phyloP scores from a whole-genome alignment of 2,888 invertebrate genomes.

The Plusia festucae region DNA sequence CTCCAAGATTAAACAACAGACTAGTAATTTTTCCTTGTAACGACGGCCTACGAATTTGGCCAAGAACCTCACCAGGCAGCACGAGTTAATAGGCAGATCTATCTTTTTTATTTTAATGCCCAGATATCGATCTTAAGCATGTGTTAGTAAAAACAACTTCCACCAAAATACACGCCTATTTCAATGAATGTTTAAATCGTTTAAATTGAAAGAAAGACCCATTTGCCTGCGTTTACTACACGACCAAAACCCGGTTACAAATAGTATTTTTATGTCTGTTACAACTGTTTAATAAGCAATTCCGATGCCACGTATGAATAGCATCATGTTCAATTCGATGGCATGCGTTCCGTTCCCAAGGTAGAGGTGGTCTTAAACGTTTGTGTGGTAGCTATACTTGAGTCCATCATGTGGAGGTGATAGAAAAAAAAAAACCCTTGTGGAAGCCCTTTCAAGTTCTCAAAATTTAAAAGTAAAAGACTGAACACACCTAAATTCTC shows the following conservation, averaged over 20 bases:
- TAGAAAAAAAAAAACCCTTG: too few species aligned
- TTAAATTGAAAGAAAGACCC: conserved; percentile 19
- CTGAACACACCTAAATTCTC: too few species aligned
- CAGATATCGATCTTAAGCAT: neutral
- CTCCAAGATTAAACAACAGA: too few species aligned
- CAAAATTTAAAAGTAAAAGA: too few species aligned
- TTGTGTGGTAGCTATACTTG: neutral
- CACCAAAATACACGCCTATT: neutral
- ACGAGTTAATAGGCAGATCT: too few species aligned
- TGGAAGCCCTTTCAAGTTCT: too few species aligned
- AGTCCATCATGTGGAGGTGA: neutral
- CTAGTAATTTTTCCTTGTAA: too few species aligned
- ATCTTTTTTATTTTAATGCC: neutral
- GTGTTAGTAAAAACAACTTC: conserved; percentile 12
- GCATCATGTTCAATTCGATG: conserved; percentile 13
- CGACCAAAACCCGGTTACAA: conserved; percentile 15
- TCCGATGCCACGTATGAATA: conserved; percentile 33
- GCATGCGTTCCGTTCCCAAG: conserved; percentile 1
- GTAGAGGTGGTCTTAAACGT: neutral
- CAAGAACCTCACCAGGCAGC: too few species aligned
- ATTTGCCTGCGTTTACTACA: conserved; percentile 18
- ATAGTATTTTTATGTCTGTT: conserved; percentile 18
- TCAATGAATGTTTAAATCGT: neutral
- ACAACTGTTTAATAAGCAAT: conserved; percentile 38
- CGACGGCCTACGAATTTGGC: too few species aligned